These are phyloP conservation scores for Cyanoliseus patagonus DNA, from an alignment of 2,113 vertebrate genomes.

Conservation along the genomic window DNA sequence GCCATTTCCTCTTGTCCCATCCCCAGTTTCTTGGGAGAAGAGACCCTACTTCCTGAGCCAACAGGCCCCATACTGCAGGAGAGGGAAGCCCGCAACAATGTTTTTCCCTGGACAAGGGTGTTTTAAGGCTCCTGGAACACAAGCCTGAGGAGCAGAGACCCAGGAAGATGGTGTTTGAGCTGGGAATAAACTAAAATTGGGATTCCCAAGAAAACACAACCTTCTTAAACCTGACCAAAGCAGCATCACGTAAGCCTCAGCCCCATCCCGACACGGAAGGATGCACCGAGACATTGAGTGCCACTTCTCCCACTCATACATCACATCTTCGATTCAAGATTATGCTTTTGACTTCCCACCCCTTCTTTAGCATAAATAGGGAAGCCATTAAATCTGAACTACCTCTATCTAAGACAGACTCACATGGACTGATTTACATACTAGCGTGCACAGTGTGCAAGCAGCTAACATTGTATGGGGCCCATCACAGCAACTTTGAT, in stretches of 20 bases:
- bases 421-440: neutral
- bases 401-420: neutral
- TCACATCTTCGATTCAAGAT: neutral
- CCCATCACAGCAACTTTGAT: neutral
- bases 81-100: neutral
- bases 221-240: neutral
- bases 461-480: neutral
- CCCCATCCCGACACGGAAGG: neutral
- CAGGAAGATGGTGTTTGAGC: neutral
- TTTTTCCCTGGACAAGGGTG: fast-evolving
- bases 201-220: neutral
- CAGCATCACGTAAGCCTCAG: neutral
- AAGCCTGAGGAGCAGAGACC: neutral
- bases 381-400: neutral
- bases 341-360: neutral
- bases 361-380: neutral
- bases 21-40: neutral
- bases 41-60: neutral
- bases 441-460: neutral
- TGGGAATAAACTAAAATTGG: neutral
- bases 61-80: neutral
- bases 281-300: fast-evolving
- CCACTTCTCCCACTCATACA: neutral
- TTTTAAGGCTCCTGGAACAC: neutral
- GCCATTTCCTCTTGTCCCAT: neutral